phyloP scores from a whole-genome alignment of 1,140 invertebrate genomes.

The Heliconius eleuchia region DNA sequence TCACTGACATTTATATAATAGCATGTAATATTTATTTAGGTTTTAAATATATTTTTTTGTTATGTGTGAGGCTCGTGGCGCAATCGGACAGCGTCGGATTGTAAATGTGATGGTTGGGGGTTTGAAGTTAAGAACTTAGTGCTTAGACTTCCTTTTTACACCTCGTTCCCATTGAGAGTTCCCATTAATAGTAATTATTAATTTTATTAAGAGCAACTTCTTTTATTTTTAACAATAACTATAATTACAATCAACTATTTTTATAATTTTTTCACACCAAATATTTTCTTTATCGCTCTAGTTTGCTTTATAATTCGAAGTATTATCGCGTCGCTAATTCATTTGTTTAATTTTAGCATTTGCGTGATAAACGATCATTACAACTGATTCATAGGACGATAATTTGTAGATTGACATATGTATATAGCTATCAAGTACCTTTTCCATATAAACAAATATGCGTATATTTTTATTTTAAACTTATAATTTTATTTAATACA shows the following conservation, averaged over 20 bases:
- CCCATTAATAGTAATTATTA: no score
- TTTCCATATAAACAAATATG: not conserved
- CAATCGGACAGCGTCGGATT: no score
- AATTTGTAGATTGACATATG: not conserved
- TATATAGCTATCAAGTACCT: not conserved
- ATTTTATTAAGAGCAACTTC: no score
- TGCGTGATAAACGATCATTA: not conserved
- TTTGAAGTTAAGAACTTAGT: no score
- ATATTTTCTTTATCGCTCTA: conserved; percentile 5
- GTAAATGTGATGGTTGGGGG: no score
- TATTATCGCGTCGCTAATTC: conserved; percentile 19
- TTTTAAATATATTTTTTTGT: not conserved
- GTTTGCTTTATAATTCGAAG: conserved; percentile 6
- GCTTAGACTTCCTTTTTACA: no score
- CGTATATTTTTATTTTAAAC: no score
- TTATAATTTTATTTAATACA: no score
- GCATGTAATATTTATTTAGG: not conserved
- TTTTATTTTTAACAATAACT: not conserved
- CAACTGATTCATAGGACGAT: not conserved
- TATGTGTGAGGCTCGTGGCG: not conserved
- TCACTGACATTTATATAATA: not conserved
- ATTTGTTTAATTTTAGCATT: not conserved
- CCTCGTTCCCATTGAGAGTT: no score
- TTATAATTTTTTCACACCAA: not conserved
- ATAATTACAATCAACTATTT: not conserved